Conservation (phyloP, 2,113 vertebrate species). For the Clupea harengus region DNA sequence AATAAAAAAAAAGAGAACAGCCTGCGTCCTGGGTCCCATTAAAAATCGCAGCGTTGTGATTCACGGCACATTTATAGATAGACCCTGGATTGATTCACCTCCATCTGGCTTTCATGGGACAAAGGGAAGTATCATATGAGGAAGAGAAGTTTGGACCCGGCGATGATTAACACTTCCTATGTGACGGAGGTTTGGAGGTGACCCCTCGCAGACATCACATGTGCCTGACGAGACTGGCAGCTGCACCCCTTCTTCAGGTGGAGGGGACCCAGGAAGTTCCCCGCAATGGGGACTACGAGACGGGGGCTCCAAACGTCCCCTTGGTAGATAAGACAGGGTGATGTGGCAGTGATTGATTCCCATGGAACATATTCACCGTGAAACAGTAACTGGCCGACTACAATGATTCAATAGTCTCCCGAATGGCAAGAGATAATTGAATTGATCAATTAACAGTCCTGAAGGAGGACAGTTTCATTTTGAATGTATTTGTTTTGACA, state of each 20-base stretch:
- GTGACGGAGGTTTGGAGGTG: slow-evolving; percentile 28
- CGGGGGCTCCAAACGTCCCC: not conserved
- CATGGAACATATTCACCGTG: not conserved
- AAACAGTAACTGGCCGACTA: not conserved
- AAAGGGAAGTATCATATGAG: slow-evolving; percentile 49
- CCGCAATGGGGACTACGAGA: not conserved
- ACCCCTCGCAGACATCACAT: slow-evolving; percentile 11
- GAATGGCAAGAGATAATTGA: not conserved
- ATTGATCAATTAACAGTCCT: no score
- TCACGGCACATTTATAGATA: slow-evolving; percentile 62
- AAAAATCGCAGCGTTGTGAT: slow-evolving; percentile 48
- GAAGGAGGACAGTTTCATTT: not conserved
- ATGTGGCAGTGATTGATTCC: not conserved
- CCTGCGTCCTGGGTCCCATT: slow-evolving; percentile 9
- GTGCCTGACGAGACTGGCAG: not conserved
- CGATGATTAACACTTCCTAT: slow-evolving; percentile 43
- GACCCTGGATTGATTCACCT: slow-evolving; percentile 59
- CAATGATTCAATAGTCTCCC: not conserved
- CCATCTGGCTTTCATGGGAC: slow-evolving; percentile 56
- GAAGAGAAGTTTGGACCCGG: slow-evolving; percentile 40
- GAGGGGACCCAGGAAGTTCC: not conserved
- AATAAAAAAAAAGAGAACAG: not conserved
- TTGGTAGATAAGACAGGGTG: not conserved
- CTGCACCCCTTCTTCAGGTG: slow-evolving; percentile 62
- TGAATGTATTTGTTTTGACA: not conserved